Base-by-base conservation (phyloP, 2,888 invertebrate species). In the Craniophora ligustri region DNA sequence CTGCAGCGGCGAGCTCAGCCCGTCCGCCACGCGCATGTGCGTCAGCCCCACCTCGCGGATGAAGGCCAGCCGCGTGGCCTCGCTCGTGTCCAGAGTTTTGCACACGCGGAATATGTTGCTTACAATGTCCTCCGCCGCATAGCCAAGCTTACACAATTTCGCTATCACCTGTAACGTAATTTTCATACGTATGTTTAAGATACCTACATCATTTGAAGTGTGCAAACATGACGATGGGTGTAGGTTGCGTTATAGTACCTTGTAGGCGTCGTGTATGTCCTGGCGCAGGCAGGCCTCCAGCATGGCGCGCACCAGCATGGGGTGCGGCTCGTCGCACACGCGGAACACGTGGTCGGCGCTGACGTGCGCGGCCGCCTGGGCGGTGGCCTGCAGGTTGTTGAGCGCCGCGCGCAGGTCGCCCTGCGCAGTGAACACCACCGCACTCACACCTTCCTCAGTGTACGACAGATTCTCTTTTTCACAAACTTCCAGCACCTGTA, bases 291-390 rank as follows among this genome's bases (percentile, higher is more conserved):
- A 99, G 72, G 95, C 94, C 64, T 96, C 95, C 39, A 99, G 91
- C 98, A 99, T 99, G 77, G 96, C 96, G 86, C 97, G 97, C 40
- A 99, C 96, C 2, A 98, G 91, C 84, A 98, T 94, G 0, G 99
- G 99, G 92, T 99, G 99, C 0, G 99, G 99, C 88, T 99, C 99
- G 87, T 99, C 99, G 86, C 99, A 99, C 7, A 99, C 99, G 50
- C 98, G 99, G 86, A 99, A 99, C 14, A 99, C 99, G 93, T 99
- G 98, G 70, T 97, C 97, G 41, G 97, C 96, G 68, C 96, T 97
- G n/a, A 99, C 97, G 78, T 96, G 96, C 0, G 96, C 97, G 89
- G 98, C 99, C 62, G 90, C 90, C 74, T 98, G 98, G 41, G 96
- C 96, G 95, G 94, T 98, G 97, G 89, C 67, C 89, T 99, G 99